Base-by-base conservation (phyloP, 1,140 invertebrate genomes). In the Neuroterus valhalla region DNA sequence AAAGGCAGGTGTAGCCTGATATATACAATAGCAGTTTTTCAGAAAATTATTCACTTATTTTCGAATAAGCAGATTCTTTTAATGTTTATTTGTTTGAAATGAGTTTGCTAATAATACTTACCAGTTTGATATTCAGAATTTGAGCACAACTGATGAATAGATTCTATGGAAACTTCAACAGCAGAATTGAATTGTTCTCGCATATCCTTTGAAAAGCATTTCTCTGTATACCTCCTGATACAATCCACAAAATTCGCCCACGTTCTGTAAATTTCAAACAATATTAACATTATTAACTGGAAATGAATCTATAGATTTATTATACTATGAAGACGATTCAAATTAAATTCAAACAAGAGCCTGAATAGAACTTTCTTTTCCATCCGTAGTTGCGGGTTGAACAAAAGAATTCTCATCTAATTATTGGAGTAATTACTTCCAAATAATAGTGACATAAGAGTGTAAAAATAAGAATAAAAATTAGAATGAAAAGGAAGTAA, bases 201-300 rank as follows among this genome's bases (percentile, higher is more conserved):
- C 71, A 91, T 86, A 48, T 89, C 85, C 50, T 91, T 91, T 0
- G 91, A 91, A 72, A 93, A 93, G 77, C 92, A 93, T 62, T 87
- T 84, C 69, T 92, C 91, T 8, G 91, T 93, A 81, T 92, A 93
- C 14, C 84, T 80, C 71, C 90, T 90, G 43, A 92, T 88, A 76
- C 92, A 93, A 69, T 92, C 91, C 1, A 93, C 91, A 75, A 93
- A 92, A 44, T 87, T 81, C 38, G 90, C 90, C 92, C 92, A 93
- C 6, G 90, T 92, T 77, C 90, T 91, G 71, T 52, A 48, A 55
- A 71, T 71, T 46, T 67, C 31, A 74, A 76, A 76, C 50, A 15
- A 44, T 74, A 77, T 76, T 68, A 62, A 74, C 52, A 23, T 67
- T 62, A 2, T 38, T 38, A 8, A 38, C 31, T 5, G 15, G 31